These are phyloP conservation scores for Labeo rohita DNA, from an alignment of 2,113 vertebrate genomes.

Conservation along the genomic window DNA sequence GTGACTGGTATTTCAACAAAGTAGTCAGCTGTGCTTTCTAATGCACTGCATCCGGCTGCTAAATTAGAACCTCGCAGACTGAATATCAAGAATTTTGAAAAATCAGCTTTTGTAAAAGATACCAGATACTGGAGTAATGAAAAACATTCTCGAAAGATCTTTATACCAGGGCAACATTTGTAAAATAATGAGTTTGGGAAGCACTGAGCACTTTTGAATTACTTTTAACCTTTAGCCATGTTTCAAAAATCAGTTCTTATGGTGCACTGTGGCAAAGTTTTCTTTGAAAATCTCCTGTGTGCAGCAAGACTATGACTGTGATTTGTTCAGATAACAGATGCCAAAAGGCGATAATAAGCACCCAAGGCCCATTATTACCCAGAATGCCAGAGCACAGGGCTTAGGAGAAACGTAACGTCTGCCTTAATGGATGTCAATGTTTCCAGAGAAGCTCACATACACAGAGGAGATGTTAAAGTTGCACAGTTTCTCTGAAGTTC, in stretches of 20 bases:
- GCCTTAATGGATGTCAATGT: conserved; percentile 41
- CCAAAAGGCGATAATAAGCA: conserved; percentile 58
- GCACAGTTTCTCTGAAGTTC: not conserved
- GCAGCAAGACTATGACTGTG: conserved; percentile 5
- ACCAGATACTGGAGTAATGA: not conserved
- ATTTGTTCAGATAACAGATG: conserved; percentile 48
- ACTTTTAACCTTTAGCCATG: conserved; percentile 43
- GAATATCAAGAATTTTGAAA: not conserved
- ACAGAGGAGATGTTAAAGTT: not conserved
- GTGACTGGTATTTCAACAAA: not conserved
- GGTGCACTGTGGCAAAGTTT: conserved; percentile 1
- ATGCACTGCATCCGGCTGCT: not conserved
- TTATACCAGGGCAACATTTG: not conserved
- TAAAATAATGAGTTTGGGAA: conserved; percentile 27
- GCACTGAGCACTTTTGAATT: conserved; percentile 13
- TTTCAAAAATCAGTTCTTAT: not conserved
- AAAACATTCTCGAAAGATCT: conserved; percentile 38
- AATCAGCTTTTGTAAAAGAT: conserved; percentile 1
- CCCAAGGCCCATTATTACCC: conserved; percentile 54
- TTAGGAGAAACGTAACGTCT: conserved; percentile 33
- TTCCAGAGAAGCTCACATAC: not conserved
- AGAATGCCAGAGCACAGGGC: conserved; percentile 44
- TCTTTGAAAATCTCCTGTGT: conserved; percentile 27
- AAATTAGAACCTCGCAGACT: not conserved
- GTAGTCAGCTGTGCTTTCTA: not conserved